phyloP scores from a whole-genome alignment of 2,797 vertebrate genomes.

The Thripadectes ignobilis region DNA sequence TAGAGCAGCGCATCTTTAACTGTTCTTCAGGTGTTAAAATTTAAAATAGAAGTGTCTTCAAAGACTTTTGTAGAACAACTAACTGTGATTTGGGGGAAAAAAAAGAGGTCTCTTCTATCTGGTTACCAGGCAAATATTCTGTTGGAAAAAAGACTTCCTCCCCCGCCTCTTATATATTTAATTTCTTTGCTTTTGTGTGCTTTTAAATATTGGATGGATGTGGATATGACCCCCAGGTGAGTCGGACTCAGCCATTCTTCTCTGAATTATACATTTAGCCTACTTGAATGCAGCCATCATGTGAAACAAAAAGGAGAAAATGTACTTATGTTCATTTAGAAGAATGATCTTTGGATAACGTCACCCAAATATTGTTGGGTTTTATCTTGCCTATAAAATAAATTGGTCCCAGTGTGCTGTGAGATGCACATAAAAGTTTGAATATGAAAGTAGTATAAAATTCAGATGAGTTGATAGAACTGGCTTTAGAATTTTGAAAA shows the following conservation, averaged over 20 bases:
- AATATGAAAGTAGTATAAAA: constrained; percentile 47
- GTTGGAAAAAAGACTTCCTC: background rate
- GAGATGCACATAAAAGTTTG: constrained; percentile 37
- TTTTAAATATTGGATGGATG: constrained; percentile 46
- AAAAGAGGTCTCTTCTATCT: background rate
- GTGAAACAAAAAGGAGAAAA: constrained; percentile 28
- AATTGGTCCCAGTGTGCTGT: constrained; percentile 52
- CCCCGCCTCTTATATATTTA: background rate
- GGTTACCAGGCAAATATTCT: constrained; percentile 40
- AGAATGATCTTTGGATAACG: constrained; percentile 36
- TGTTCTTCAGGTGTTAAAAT: constrained; percentile 6
- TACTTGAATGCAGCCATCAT: constrained; percentile 13
- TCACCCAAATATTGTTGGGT: constrained; percentile 33
- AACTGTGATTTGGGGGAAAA: background rate
- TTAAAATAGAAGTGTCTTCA: constrained; percentile 41
- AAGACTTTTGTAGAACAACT: background rate
- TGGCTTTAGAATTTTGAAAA: background rate
- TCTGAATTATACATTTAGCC: constrained; percentile 30
- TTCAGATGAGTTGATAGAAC: background rate
- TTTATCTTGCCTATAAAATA: constrained; percentile 51
- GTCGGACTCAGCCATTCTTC: constrained; percentile 3
- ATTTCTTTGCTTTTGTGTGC: constrained; percentile 40
- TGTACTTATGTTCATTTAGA: constrained; percentile 30
- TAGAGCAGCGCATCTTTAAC: background rate
- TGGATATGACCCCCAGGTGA: constrained; percentile 37